phyloP scores from a whole-genome alignment of 2,888 invertebrate species.

The Sturmia bella region DNA sequence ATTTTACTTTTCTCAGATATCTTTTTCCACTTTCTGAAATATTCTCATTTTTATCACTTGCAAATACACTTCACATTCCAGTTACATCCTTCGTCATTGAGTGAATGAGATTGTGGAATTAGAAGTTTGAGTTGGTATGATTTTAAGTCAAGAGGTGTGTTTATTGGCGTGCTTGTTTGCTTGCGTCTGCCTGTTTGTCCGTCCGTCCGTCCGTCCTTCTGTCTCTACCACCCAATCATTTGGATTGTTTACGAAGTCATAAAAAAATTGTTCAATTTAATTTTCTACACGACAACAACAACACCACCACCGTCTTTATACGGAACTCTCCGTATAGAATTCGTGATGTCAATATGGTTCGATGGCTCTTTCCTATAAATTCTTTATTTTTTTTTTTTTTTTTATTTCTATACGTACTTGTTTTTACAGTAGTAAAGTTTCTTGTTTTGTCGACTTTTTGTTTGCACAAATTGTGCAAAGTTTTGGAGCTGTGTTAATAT shows the following conservation, averaged over 20 bases:
- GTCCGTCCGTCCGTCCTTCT: too few species aligned
- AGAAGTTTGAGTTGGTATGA: background rate
- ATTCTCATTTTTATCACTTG: too few species aligned
- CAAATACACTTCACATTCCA: too few species aligned
- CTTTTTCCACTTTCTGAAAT: too few species aligned
- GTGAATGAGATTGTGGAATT: too few species aligned
- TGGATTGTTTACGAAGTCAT: constrained; percentile 59
- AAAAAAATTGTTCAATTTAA: constrained; percentile 56
- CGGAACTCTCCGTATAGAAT: constrained; percentile 16
- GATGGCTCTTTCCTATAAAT: background rate
- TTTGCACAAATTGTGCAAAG: background rate
- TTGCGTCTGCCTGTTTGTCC: too few species aligned
- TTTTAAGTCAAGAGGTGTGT: constrained; percentile 6
- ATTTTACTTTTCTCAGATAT: too few species aligned
- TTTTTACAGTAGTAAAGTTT: background rate
- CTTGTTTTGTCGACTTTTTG: constrained; percentile 12
- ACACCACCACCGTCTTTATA: background rate
- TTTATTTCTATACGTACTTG: too few species aligned
- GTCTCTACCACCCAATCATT: background rate
- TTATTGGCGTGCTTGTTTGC: background rate
- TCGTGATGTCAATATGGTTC: constrained; percentile 31
- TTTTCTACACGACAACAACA: constrained; percentile 29
- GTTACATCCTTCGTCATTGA: too few species aligned
- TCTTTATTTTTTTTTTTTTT: constrained; percentile 3
- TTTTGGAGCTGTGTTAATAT: constrained; percentile 33